These are phyloP conservation scores for Drosophila siamana DNA, from an alignment of 2,888 invertebrate species.

Conservation along the genomic window DNA sequence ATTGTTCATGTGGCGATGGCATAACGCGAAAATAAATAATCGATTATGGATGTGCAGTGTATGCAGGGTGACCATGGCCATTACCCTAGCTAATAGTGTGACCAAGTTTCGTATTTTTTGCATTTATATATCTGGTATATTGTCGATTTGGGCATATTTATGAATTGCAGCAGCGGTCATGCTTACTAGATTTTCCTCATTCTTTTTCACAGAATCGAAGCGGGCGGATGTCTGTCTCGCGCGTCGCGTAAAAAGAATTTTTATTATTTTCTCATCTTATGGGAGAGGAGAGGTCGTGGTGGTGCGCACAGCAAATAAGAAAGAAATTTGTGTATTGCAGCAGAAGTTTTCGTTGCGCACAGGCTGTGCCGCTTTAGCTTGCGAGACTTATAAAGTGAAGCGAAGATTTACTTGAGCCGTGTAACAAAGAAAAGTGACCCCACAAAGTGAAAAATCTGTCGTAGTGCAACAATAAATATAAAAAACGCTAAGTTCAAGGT, in stretches of 20 bases:
- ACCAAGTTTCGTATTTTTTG: neutral
- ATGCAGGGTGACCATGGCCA: neutral
- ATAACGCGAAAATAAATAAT: neutral
- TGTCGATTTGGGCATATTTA: neutral
- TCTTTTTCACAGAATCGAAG: slow-evolving; percentile 54
- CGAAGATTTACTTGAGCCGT: slow-evolving; percentile 13
- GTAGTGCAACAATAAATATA: slow-evolving; percentile 9
- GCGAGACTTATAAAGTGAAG: slow-evolving; percentile 29
- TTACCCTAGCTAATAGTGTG: too few relatives aligned
- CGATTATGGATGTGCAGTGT: neutral
- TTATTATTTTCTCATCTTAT: slow-evolving; percentile 73
- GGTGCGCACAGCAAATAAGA: slow-evolving; percentile 69
- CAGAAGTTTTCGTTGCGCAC: slow-evolving; percentile 72
- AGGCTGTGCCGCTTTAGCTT: slow-evolving; percentile 54
- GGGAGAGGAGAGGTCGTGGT: slow-evolving; percentile 39
- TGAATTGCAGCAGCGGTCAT: neutral
- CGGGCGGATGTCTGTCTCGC: slow-evolving; percentile 62
- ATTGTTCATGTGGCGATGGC: neutral
- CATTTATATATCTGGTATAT: neutral
- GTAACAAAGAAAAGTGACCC: slow-evolving; percentile 57
- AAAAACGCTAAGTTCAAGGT: slow-evolving; percentile 62
- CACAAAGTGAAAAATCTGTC: slow-evolving; percentile 40
- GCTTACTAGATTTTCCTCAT: slow-evolving; percentile 29
- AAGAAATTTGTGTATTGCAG: slow-evolving; percentile 73
- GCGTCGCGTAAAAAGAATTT: slow-evolving; percentile 60